Evolutionary conservation across 2,888 invertebrate species (phyloP).

Genomic region (Troides aeacus): DNA sequence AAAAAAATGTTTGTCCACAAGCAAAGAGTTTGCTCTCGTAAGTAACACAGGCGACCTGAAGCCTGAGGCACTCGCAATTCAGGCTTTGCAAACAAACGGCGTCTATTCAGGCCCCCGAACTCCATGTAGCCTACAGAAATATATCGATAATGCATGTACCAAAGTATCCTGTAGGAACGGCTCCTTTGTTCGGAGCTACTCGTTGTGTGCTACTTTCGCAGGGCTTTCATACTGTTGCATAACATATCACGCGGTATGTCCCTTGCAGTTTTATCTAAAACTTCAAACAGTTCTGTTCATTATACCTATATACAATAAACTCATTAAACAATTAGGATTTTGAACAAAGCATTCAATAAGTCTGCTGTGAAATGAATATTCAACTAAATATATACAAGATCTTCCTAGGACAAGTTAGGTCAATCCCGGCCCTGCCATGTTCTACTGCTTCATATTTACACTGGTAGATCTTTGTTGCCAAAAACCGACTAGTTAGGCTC

Average conservation of each 20-base stretch:
- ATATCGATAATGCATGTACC: conserved; percentile 53
- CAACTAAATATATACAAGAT: no score
- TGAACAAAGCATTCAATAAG: no score
- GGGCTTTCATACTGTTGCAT: conserved; percentile 13
- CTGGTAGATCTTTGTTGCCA: no score
- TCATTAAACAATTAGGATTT: no score
- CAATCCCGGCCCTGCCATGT: no score
- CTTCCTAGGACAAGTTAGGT: no score
- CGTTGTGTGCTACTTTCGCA: conserved; percentile 42
- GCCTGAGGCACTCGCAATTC: conserved; percentile 54
- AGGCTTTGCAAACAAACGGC: conserved; percentile 52
- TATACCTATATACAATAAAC: no score
- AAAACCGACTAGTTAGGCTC: no score
- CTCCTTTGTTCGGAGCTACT: conserved; percentile 52
- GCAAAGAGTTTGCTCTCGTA: conserved; percentile 33
- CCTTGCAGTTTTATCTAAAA: neutral
- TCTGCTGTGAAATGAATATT: no score
- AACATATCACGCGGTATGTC: conserved; percentile 2
- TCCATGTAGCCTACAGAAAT: conserved; percentile 39
- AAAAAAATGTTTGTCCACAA: conserved; percentile 23
- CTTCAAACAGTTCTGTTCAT: neutral
- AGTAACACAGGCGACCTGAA: conserved; percentile 43
- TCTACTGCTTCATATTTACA: no score
- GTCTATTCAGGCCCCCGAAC: conserved; percentile 35
- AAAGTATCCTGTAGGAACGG: conserved; percentile 52